Conservation (phyloP, 2,888 invertebrate species). For the Lochmaea crataegi region DNA sequence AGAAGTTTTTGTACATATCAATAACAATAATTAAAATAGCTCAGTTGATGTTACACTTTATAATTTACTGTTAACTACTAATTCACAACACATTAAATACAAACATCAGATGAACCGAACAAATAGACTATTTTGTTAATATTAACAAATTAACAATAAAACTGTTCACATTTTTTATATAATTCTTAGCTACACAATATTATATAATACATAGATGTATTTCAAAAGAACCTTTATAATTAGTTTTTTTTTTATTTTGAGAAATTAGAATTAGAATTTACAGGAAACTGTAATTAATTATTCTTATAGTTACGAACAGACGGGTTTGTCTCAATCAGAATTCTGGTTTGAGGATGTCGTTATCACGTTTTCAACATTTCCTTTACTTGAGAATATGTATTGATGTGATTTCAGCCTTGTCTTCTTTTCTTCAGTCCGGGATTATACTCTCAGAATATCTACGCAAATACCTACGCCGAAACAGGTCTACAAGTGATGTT, state of each 20-base stretch:
- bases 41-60: conserved; percentile 11
- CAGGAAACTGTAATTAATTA: no score
- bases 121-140: background rate
- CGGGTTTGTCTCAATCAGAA: no score
- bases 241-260: background rate
- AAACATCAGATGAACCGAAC: conserved; percentile 1
- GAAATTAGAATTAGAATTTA: no score
- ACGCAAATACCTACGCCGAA: no score
- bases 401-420: no score
- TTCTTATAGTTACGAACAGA: no score
- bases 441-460: no score
- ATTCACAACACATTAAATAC: conserved; percentile 12
- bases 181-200: conserved; percentile 11
- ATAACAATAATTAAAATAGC: conserved; percentile 38
- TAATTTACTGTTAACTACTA: conserved; percentile 10
- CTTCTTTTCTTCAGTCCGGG: no score
- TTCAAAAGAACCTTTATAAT: conserved; percentile 4
- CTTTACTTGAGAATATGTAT: no score
- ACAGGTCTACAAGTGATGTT: no score
- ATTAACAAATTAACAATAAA: conserved; percentile 24
- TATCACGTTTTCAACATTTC: no score
- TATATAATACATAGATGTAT: conserved; percentile 21
- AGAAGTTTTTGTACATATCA: conserved; percentile 50
- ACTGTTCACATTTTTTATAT: background rate
- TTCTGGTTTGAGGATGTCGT: no score